phyloP scores from a whole-genome alignment of 2,888 invertebrate genomes.

The Leptopterna dolabrata region DNA sequence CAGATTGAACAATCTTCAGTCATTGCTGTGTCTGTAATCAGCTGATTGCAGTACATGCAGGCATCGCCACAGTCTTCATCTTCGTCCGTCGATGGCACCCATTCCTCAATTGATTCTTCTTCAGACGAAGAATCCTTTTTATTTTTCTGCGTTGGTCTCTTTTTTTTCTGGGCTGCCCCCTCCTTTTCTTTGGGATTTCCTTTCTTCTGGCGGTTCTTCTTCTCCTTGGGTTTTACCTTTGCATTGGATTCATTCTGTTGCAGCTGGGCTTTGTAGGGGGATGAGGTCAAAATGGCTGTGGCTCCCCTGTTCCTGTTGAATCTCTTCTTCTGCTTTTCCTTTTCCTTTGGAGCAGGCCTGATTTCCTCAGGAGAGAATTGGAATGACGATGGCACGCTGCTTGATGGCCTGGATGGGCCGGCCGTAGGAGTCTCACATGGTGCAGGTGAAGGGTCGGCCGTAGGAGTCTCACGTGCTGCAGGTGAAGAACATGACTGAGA shows the following conservation, averaged over 20 bases:
- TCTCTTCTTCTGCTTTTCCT: too few relatives aligned
- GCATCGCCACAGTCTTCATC: neutral
- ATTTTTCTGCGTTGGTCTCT: neutral
- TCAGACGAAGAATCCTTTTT: neutral
- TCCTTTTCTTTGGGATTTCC: neutral
- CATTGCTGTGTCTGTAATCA: neutral
- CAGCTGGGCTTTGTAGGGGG: constrained; percentile 19
- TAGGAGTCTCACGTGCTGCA: neutral
- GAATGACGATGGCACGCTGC: neutral
- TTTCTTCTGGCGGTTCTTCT: neutral
- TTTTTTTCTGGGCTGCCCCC: neutral
- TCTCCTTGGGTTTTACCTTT: neutral
- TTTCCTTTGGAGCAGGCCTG: constrained; percentile 1
- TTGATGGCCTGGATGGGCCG: neutral
- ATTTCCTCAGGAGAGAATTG: constrained; percentile 8
- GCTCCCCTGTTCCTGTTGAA: neutral
- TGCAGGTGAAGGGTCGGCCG: too few relatives aligned
- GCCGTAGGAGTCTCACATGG: too few relatives aligned
- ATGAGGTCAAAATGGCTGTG: neutral
- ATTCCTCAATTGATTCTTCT: neutral
- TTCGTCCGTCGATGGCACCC: neutral
- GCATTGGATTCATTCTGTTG: neutral
- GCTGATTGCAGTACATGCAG: constrained; percentile 18
- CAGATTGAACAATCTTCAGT: neutral
- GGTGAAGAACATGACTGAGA: neutral